Evolutionary conservation across 2,888 invertebrate species (phyloP), one percentile per base, ranked within the genome.

Genomic region (Clanis bilineata): DNA sequence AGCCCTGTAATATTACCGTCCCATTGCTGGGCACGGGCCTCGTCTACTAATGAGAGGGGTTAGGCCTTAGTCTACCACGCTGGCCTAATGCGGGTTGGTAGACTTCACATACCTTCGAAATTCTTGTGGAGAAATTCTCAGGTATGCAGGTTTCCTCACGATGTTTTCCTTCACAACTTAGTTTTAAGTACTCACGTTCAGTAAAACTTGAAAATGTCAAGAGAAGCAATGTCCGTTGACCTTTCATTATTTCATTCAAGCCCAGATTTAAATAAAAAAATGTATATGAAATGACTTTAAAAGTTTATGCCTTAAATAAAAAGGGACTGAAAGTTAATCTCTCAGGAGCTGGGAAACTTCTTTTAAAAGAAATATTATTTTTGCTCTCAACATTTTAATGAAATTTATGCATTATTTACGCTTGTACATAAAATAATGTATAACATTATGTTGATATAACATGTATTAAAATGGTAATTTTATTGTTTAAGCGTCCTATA

Each of bases 191-290:
- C n/a, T n/a, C n/a, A n/a, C n/a, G n/a, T n/a, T n/a, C n/a, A n/a
- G n/a, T n/a, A n/a, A n/a, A n/a, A n/a, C n/a, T 41, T 18, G 15
- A 10, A 12, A 44, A 44, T 12, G 12, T 12, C 22, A 44, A 5
- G 39, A 43, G 18, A 22, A 23, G 15, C 23, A 51, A 28, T 28
- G 28, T 18, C 15, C 15, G 15, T 6, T 18, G 9, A 51, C 10
- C 7, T 51, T 32, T 15, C 9, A 32, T 51, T 5, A 9, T 51
- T 18, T 28, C 3, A 3, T 32, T 23, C 6, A 32, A 18, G 18
- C 10, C 3, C 18, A 32, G 51, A 28, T 51, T 51, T 51, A 51
- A 51, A 51, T 51, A 9, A 21, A 51, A n/a, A 71, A 65, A 64
- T 64, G 67, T 51, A 51, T 18, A 32, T 32, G 32, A 51, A 51